Conservation (phyloP, 2,113 vertebrate genomes). For the Perca fluviatilis region DNA sequence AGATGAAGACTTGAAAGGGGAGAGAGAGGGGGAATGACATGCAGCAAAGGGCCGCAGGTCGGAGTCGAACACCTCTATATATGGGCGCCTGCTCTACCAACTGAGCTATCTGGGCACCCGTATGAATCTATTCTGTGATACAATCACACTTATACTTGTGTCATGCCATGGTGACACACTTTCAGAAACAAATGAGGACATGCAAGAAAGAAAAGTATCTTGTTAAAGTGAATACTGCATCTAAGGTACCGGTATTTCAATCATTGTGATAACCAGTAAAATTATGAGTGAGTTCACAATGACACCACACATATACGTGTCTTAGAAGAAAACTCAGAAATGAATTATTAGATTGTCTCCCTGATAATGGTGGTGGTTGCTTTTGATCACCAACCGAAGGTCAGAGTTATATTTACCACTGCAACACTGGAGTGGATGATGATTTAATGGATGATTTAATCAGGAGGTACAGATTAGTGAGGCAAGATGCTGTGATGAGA, state of each 20-base stretch:
- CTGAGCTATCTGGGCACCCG: too few relatives aligned
- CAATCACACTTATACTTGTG: background rate
- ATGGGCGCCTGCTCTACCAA: too few relatives aligned
- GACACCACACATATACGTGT: background rate
- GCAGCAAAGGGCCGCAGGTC: too few relatives aligned
- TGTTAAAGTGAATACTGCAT: background rate
- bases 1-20: too few relatives aligned
- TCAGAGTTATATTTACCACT: slow-evolving; percentile 28
- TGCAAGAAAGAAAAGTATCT: background rate
- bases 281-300: background rate
- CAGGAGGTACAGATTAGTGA: slow-evolving; percentile 14
- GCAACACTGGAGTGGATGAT: slow-evolving; percentile 7
- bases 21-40: too few relatives aligned
- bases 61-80: too few relatives aligned
- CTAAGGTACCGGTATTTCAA: background rate
- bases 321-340: background rate
- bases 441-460: slow-evolving; percentile 45
- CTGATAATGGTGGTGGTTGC: background rate
- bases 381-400: slow-evolving; percentile 21
- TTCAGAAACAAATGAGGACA: background rate
- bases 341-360: background rate
- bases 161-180: background rate
- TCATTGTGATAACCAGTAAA: background rate
- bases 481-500: slow-evolving; percentile 25
- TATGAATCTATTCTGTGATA: background rate